phyloP scores from a whole-genome alignment of 2,888 invertebrate species.

The Eremobia ochroleuca region DNA sequence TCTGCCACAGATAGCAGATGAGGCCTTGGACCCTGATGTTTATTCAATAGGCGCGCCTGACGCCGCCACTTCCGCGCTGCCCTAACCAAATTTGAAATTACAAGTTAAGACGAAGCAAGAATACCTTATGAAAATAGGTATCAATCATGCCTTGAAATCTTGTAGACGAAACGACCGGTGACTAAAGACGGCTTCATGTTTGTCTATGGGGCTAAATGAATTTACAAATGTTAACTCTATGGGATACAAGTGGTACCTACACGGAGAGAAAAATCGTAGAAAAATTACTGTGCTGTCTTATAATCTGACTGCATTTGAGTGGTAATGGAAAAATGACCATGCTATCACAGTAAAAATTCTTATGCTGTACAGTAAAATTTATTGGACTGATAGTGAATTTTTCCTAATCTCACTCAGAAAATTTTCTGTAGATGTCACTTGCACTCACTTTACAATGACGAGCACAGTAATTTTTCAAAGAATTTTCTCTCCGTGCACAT shows the following conservation, averaged over 20 bases:
- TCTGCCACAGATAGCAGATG: constrained; percentile 34
- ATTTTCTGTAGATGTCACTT: too few relatives aligned
- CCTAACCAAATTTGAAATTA: constrained; percentile 66
- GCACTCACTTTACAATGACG: too few relatives aligned
- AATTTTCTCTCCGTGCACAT: too few relatives aligned
- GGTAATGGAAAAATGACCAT: too few relatives aligned
- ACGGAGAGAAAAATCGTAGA: too few relatives aligned
- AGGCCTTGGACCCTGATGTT: constrained; percentile 72
- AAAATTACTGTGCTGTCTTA: too few relatives aligned
- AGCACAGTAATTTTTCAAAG: too few relatives aligned
- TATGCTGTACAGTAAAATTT: too few relatives aligned
- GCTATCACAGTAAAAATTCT: too few relatives aligned
- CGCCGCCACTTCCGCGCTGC: constrained; percentile 48
- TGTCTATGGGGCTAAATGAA: neutral
- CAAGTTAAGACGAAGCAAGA: constrained; percentile 49
- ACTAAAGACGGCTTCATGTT: neutral
- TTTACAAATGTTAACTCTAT: neutral
- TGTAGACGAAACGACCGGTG: neutral
- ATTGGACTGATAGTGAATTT: too few relatives aligned
- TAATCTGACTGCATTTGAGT: too few relatives aligned
- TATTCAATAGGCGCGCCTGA: constrained; percentile 70
- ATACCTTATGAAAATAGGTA: constrained; percentile 35
- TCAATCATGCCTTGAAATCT: constrained; percentile 1
- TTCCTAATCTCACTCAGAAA: too few relatives aligned
- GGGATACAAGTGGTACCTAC: neutral